Evolutionary conservation across 2,888 invertebrate genomes (phyloP).

Genomic region (Microdon myrmicae): DNA sequence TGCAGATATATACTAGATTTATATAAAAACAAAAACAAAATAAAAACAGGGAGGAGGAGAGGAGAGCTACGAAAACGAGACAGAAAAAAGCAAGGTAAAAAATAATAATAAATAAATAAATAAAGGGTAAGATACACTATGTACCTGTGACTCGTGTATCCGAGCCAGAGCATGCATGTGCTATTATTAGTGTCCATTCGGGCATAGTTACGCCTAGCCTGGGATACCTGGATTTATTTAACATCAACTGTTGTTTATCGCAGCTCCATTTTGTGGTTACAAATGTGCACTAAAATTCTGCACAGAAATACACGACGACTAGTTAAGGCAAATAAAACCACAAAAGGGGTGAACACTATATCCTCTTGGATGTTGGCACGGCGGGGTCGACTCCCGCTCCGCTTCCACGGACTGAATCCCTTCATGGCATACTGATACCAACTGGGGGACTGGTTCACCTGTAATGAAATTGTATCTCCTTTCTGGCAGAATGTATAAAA

Average conservation of each 20-base stretch:
- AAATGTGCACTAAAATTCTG: slow-evolving; percentile 30
- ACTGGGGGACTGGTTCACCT: slow-evolving; percentile 11
- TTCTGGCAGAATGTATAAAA: slow-evolving; percentile 6
- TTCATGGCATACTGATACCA: slow-evolving; percentile 30
- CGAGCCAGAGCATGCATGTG: no score
- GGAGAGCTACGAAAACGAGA: no score
- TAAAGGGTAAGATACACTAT: no score
- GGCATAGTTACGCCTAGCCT: slow-evolving; percentile 14
- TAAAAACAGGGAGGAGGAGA: no score
- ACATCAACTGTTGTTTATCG: slow-evolving; percentile 9
- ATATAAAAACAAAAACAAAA: background rate
- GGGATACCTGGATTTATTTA: slow-evolving; percentile 25
- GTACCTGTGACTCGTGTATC: no score
- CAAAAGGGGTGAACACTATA: slow-evolving; percentile 31
- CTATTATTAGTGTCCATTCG: slow-evolving; percentile 36
- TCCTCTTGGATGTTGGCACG: slow-evolving; percentile 18
- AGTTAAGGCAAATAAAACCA: slow-evolving; percentile 41
- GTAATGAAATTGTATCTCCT: slow-evolving; percentile 38
- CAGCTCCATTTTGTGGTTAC: slow-evolving; percentile 39
- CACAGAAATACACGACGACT: slow-evolving; percentile 17
- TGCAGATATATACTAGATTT: slow-evolving; percentile 34
- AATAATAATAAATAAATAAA: no score
- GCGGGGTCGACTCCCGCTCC: slow-evolving; percentile 17
- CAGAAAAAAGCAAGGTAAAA: no score
- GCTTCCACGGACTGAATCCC: slow-evolving; percentile 11